Evolutionary conservation across 1,140 invertebrate species (phyloP).

Genomic region (Whitmania pigra): DNA sequence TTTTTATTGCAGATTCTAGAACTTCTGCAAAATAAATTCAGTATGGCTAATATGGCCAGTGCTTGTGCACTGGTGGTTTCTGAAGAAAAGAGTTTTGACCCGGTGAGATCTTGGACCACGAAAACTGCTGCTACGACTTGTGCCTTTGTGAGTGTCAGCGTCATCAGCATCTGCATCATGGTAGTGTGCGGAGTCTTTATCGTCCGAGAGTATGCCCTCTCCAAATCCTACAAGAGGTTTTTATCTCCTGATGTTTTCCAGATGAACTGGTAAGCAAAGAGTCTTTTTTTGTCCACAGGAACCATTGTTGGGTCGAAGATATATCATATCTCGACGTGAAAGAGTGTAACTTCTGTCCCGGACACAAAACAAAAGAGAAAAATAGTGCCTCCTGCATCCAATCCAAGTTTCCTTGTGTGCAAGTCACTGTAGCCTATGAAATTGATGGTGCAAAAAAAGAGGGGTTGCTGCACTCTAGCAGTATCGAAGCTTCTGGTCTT

Average conservation of each 20-base stretch:
- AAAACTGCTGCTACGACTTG: slow-evolving; percentile 21
- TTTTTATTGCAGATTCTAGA: too few relatives aligned
- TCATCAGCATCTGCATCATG: slow-evolving; percentile 21
- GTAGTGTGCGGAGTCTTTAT: slow-evolving; percentile 25
- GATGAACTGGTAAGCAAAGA: too few relatives aligned
- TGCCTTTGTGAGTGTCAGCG: slow-evolving; percentile 20
- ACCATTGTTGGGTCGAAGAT: slow-evolving; percentile 18
- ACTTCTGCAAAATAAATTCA: background rate
- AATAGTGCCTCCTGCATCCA: slow-evolving; percentile 16
- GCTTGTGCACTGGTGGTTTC: slow-evolving; percentile 18
- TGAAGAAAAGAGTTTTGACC: slow-evolving; percentile 12
- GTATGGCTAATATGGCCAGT: slow-evolving; percentile 18
- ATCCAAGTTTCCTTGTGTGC: slow-evolving; percentile 21
- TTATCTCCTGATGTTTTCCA: too few relatives aligned
- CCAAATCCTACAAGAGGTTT: slow-evolving; percentile 9
- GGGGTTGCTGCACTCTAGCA: slow-evolving; percentile 22
- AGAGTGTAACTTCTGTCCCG: slow-evolving; percentile 18
- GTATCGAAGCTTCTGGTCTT: slow-evolving; percentile 9
- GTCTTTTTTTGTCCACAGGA: background rate
- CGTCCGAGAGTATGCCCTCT: slow-evolving; percentile 21
- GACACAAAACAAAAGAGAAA: slow-evolving; percentile 15
- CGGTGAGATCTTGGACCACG: slow-evolving; percentile 10
- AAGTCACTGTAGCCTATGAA: slow-evolving; percentile 21
- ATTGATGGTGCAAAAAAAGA: background rate
- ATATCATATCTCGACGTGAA: slow-evolving; percentile 16